Evolutionary conservation across 2,888 invertebrate species (phyloP).

Genomic region (Drosophila kokeensis): DNA sequence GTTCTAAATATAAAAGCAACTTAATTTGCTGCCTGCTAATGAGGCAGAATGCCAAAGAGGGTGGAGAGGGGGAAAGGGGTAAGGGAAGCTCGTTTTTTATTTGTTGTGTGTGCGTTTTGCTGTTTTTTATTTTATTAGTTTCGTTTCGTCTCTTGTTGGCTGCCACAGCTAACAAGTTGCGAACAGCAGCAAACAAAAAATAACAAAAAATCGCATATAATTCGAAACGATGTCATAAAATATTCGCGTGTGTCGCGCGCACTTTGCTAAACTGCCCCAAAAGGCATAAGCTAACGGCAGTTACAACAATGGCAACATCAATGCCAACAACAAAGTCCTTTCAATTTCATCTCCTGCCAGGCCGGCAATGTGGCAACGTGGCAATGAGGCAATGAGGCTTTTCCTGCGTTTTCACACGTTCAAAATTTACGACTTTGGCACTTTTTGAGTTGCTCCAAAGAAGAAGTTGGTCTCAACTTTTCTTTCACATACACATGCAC

Average conservation of each 20-base stretch:
- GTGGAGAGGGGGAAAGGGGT: background rate
- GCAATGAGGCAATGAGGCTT: constrained; percentile 73
- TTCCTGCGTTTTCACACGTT: constrained; percentile 79
- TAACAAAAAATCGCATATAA: constrained; percentile 66
- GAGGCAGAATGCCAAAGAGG: constrained; percentile 39
- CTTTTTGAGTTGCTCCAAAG: constrained; percentile 41
- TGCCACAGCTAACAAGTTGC: constrained; percentile 71
- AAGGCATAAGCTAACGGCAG: constrained; percentile 59
- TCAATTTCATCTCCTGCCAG: constrained; percentile 65
- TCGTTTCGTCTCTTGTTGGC: constrained; percentile 65
- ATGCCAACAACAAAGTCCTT: constrained; percentile 55
- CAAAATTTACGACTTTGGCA: constrained; percentile 72
- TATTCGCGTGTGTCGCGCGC: constrained; percentile 72
- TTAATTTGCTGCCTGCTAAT: constrained; percentile 80
- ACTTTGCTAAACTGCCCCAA: constrained; percentile 66
- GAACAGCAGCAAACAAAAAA: constrained; percentile 54
- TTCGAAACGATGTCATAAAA: constrained; percentile 77
- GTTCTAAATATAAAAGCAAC: constrained; percentile 72
- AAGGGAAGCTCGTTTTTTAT: constrained; percentile 59
- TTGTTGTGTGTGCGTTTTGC: constrained; percentile 54
- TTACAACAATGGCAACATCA: constrained; percentile 50
- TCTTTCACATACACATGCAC: constrained; percentile 28
- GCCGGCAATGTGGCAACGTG: constrained; percentile 52
- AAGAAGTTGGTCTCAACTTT: constrained; percentile 41
- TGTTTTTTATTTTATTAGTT: constrained; percentile 60